Evolutionary conservation across 2,113 vertebrate genomes (phyloP), one percentile per base, ranked within the genome.

Genomic region (Myotis yumanensis): DNA sequence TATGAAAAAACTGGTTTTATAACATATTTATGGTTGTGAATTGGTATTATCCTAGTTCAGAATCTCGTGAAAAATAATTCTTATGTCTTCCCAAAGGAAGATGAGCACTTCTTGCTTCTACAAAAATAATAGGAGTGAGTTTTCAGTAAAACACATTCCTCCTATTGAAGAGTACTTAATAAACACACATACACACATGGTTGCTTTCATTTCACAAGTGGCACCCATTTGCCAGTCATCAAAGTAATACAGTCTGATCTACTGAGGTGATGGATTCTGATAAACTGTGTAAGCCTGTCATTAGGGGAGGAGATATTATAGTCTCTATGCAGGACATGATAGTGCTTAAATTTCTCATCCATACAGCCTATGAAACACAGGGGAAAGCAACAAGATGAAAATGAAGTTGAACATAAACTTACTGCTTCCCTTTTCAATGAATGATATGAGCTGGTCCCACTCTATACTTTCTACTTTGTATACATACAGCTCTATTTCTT

Each of bases 151-250:
- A 92, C 68, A 64, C 32, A 57, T n/a, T 97, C 94, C 79, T 96
- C 25, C 69, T 96, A 15, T 88, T 95, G 89, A 92, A 59, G 95
- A 87, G 12, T 12, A 88, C 71, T 86, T 96, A 95, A 96, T 94
- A 98, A 97, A 95, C 97, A 98, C 96, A 98, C 97, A 97, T 96
- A 98, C 97, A 97, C 96, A 96, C 91, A 90, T 98, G 62, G 4
- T 97, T 97, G 97, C 97, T 98, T 96, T 95, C 92, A 93, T 94
- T 97, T 97, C 76, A 93, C 77, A 32, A 97, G 66, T 89, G 89
- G 22, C 84, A 96, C 85, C 88, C 86, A 92, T 94, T 94, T 66
- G 11, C 40, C 91, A 97, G 80, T 75, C 85, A 89, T 66, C 62
- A 71, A 95, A 97, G 94, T 95, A 97, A 97, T 98, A 97, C 96